Conservation (phyloP, 2,888 invertebrate genomes). For the Heliconius aoede region DNA sequence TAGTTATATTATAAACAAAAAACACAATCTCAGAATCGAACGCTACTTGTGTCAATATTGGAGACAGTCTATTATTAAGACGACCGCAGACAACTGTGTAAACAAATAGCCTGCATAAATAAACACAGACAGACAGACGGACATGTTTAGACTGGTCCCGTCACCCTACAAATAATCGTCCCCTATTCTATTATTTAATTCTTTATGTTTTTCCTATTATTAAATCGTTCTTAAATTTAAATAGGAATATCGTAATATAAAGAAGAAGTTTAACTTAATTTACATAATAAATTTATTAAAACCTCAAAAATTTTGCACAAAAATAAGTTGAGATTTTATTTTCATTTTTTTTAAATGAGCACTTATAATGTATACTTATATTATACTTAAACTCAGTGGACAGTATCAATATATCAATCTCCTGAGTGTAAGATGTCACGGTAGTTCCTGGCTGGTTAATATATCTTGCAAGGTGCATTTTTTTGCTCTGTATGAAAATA, state of each 20-base stretch:
- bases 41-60: constrained; percentile 10
- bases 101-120: constrained; percentile 52
- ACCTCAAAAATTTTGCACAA: too few species aligned
- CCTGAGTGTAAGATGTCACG: too few species aligned
- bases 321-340: too few species aligned
- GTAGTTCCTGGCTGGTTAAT: too few species aligned
- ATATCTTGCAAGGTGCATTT: too few species aligned
- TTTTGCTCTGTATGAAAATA: too few species aligned
- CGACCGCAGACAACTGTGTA: constrained; percentile 53
- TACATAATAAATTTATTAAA: too few species aligned
- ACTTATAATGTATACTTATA: too few species aligned
- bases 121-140: constrained; percentile 55
- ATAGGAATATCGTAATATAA: neutral
- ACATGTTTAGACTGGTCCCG: constrained; percentile 59
- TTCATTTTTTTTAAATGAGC: too few species aligned
- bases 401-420: too few species aligned
- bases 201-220: neutral
- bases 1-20: neutral
- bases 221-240: neutral
- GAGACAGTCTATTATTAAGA: constrained; percentile 43
- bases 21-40: neutral
- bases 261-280: too few species aligned
- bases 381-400: too few species aligned
- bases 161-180: constrained; percentile 53
- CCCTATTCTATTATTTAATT: constrained; percentile 17